Base-by-base conservation (phyloP, 2,888 invertebrate species). In the Noctua janthina region DNA sequence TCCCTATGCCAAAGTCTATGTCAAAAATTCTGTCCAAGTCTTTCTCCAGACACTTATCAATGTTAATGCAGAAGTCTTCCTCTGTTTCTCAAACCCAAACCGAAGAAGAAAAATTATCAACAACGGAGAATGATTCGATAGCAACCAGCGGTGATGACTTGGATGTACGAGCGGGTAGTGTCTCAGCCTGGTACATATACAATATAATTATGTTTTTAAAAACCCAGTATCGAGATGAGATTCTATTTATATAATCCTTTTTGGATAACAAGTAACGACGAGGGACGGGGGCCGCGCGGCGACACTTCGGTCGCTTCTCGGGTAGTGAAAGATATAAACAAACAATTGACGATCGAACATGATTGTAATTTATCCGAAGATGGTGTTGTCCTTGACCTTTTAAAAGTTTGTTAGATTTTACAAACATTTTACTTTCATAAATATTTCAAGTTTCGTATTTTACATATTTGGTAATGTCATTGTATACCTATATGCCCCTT, bases 71-170 rank as follows among this genome's bases (percentile, higher is more conserved):
- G 49, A 92, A 88, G 74, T 83, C 90, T 1, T 83, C 91, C 3
- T 88, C 39, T 39, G 39, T 4, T 39, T 5, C 89, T 72, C 4
- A 51, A 1, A 2, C 2, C 2, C 35, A 62, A 2, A 0, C 15
- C 56, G 2, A 6, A 20, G 81, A 79, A 20, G 29, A 78, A 43
- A 7, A 7, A 66, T 91, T 90, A 46, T 74, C 84, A 35, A 39
- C 35, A 13, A n/a, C 79, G 0, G 64, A 84, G 6, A 20, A 46
- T 11, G 91, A 91, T 0, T 83, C 90, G 51, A 51, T 84, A 11
- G 87, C 92, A 8, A 15, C 46, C 8, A 88, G 92, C 8, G 46
- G 79, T 2, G 96, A 96, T 84, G 96, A 96, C 81, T 69, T 96
- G 68, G 84, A 89, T 74, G 96, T 96, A 2, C 92, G 29, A 92